These are phyloP conservation scores for Callosobruchus maculatus DNA, from an alignment of 2,888 invertebrate species.

Conservation along the genomic window DNA sequence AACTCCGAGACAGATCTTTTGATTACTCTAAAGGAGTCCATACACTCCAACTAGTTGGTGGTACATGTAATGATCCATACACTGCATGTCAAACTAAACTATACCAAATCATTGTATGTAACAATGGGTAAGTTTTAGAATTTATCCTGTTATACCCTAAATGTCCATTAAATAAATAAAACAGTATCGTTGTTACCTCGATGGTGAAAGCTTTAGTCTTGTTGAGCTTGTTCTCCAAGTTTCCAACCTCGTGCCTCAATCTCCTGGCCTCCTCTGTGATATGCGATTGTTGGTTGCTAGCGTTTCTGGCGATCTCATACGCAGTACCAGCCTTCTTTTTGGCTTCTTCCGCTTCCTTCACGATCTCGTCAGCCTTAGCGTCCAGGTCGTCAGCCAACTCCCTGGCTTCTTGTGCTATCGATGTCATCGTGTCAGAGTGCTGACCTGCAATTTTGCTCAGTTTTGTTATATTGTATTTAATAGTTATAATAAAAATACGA, in stretches of 20 bases:
- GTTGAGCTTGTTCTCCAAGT: slow-evolving; percentile 66
- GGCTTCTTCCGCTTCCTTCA: slow-evolving; percentile 73
- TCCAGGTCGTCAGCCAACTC: slow-evolving; percentile 74
- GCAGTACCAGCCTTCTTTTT: slow-evolving; percentile 80
- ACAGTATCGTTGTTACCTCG: not conserved
- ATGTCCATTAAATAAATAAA: too few species aligned
- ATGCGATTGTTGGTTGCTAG: slow-evolving; percentile 38
- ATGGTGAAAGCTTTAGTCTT: slow-evolving; percentile 53
- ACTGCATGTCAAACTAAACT: too few species aligned
- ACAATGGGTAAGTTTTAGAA: too few species aligned
- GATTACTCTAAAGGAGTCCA: too few species aligned
- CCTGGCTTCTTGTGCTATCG: slow-evolving; percentile 85
- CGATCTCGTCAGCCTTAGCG: slow-evolving; percentile 74
- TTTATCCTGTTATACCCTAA: too few species aligned
- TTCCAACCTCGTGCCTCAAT: slow-evolving; percentile 63
- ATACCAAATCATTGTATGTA: too few species aligned
- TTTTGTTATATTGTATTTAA: too few species aligned
- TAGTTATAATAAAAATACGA: too few species aligned
- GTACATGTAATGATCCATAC: too few species aligned
- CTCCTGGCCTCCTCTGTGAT: slow-evolving; percentile 64
- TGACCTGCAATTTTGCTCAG: slow-evolving; percentile 68
- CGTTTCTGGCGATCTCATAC: slow-evolving; percentile 72
- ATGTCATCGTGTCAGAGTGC: slow-evolving; percentile 88
- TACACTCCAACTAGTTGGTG: too few species aligned
- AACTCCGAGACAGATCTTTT: too few species aligned